Base-by-base conservation (phyloP, 2,113 vertebrate species). In the Tamias sibiricus region DNA sequence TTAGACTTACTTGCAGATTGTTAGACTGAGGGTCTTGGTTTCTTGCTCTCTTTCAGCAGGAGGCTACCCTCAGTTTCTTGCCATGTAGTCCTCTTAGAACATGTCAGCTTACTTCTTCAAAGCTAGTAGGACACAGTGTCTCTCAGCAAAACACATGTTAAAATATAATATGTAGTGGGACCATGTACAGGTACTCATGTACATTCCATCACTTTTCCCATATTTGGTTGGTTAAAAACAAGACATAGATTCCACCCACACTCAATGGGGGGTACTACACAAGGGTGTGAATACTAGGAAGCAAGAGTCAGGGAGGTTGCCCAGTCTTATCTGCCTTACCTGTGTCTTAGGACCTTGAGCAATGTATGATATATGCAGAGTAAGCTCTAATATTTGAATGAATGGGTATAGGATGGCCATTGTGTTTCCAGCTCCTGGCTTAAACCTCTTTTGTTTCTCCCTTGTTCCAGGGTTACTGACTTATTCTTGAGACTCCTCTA, bases 391-490 rank as follows among this genome's bases (percentile, higher is more conserved):
- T 59, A 75, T 79, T 81, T 90, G 47, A 90, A 24, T 93, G 49
- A 40, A 54, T 91, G 30, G 9, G 16, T 92, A 5, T 69, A 44
- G 64, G 42, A 35, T 64, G 76, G 71, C 59, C 10, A 14, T 49
- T 66, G 30, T 77, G 32, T 80, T 81, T 96, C 49, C n/a, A 87
- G 20, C 42, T 79, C 52, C 47, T 87, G 37, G 26, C 66, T 64
- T 96, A 95, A 96, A 30, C 32, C 54, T 79, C 88, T 93, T 91
- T 79, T 75, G 89, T 90, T 37, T 49, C 42, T 85, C 75, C 24
- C 97, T 92, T 98, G 40, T 98, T 98, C 97, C 98, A 99, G 98
- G 96, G 82, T 97, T 80, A 37, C 71, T 76, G 28, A 0, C 97
- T 98, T 66, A 83, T 76, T 97, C 83, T 91, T 95, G 52, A 96